Base-by-base conservation (phyloP, 1,140 invertebrate genomes). In the Drosophila guanche region DNA sequence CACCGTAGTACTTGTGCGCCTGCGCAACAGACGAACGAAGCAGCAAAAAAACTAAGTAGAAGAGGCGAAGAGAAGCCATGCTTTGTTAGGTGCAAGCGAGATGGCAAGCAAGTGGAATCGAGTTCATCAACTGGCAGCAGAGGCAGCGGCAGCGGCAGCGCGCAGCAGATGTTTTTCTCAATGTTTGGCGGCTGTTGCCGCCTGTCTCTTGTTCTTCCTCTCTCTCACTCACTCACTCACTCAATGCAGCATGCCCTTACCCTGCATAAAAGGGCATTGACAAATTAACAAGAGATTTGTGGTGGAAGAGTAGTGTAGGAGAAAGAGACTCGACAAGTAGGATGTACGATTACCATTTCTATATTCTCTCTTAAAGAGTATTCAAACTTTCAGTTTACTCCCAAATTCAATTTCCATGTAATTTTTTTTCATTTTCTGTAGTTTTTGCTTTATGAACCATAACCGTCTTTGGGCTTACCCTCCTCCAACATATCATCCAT, bases 401-500 rank as follows among this genome's bases (percentile, higher is more conserved):
- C 5, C 16, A 12, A 33, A 23, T 29, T 51, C 14, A 37, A 42
- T 55, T 61, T 42, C n/a, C 2, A 54, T 65, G 61, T 66, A 43
- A 63, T 57, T 27, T 61, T 47, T 47, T 65, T 22, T 16, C 25
- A 20, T 16, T 40, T 37, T 37, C 1, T 12, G 33, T 29, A 23
- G 55, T 66, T 78, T 79, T 80, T 89, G 75, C 71, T 90, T 83
- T 83, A 86, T 86, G 81, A 86, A 79, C 78, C 86, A 90, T 75
- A 90, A 75, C 81, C 81, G 62, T 89, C 72, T 81, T 62, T 56
- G 51, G 66, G 54, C 45, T 52, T 55, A 29, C 62, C 16, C 45
- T 74, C 47, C 20, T 27, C 41, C 29, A 33, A 2, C 29, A 33
- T 33, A 33, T 33, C 29, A 33, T 33, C 33, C 33, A 37, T 12